Conservation (phyloP, 2,113 vertebrate genomes). For the Rhineura floridana region DNA sequence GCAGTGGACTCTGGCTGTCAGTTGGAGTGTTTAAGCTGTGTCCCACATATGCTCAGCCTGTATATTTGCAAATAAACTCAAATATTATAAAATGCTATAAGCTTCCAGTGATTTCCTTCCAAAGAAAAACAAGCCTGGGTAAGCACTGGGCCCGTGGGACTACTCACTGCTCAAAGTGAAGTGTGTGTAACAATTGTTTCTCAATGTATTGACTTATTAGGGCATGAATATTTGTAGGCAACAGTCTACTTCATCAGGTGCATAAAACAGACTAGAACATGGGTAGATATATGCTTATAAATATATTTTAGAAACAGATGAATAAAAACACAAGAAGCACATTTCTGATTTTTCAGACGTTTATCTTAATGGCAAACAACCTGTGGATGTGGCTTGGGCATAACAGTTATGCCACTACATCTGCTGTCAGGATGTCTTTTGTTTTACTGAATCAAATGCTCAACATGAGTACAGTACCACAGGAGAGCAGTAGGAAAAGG, state of each 20-base stretch:
- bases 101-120: background rate
- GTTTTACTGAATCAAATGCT: fast-evolving
- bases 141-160: background rate
- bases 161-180: background rate
- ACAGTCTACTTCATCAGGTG: background rate
- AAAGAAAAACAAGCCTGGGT: background rate
- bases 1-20: background rate
- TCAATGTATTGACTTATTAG: background rate
- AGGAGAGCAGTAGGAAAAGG: background rate
- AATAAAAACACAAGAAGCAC: background rate
- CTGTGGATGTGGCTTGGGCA: background rate
- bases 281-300: background rate
- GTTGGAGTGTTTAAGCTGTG: background rate
- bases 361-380: conserved; percentile 19
- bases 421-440: background rate
- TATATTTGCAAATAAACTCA: background rate
- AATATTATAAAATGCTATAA: background rate
- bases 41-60: background rate
- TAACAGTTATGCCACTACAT: background rate
- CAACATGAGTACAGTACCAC: fast-evolving
- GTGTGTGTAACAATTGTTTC: background rate
- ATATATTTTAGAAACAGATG: background rate
- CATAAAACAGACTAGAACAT: background rate
- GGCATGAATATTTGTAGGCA: background rate
- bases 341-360: background rate